A percentile compares a stretch with the other conserved stretches of the same genome.
phyloP scores from a whole-genome alignment of 2,797 vertebrate genomes.

The Molothrus ater region DNA sequence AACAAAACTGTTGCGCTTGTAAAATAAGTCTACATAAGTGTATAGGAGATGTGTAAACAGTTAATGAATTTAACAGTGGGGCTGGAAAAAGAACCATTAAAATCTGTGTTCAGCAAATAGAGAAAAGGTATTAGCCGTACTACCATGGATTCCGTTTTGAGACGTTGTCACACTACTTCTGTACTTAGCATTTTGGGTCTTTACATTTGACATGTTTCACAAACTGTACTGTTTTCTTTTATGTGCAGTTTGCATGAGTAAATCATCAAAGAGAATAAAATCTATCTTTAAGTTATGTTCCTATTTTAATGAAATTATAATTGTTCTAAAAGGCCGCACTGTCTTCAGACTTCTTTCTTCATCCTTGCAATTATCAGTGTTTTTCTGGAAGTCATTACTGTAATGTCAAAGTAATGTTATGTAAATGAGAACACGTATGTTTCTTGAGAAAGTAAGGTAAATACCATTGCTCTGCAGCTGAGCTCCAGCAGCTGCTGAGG shows the following conservation, averaged over 20 bases:
- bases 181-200: constrained; percentile 81
- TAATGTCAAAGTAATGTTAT: background rate
- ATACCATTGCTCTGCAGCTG: background rate
- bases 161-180: constrained; percentile 81
- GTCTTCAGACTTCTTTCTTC: constrained; percentile 52
- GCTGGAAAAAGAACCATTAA: constrained; percentile 77
- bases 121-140: constrained; percentile 75
- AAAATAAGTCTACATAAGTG: constrained; percentile 79
- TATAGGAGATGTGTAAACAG: constrained; percentile 78
- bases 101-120: constrained; percentile 78
- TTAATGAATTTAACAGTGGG: constrained; percentile 75
- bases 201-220: constrained; percentile 85
- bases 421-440: background rate
- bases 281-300: constrained; percentile 88
- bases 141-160: constrained; percentile 77
- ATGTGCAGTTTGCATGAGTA: constrained; percentile 96
- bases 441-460: background rate
- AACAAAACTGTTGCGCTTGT: constrained; percentile 78
- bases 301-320: constrained; percentile 79
- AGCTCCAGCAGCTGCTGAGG: background rate
- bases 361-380: background rate
- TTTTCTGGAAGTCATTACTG: background rate
- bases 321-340: constrained; percentile 64
- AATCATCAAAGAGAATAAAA: constrained; percentile 96
- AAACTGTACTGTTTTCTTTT: constrained; percentile 85